These are phyloP conservation scores for Gryon sp. DNA, from an alignment of 1,140 invertebrate species.

Conservation along the genomic window DNA sequence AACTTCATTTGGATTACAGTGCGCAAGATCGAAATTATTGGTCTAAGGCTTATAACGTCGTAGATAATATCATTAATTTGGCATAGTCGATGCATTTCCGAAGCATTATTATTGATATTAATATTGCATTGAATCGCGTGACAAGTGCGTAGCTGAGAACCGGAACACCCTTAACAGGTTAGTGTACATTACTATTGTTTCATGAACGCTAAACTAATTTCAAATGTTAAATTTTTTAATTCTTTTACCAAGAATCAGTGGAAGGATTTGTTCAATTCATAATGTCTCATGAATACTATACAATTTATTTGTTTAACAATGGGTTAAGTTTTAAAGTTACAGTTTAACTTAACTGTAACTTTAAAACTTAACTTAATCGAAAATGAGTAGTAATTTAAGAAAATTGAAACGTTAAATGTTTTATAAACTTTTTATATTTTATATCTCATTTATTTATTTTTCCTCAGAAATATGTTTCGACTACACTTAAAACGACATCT, in stretches of 20 bases:
- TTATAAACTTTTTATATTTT: no score
- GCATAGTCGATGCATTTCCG: slow-evolving; percentile 42
- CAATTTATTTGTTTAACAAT: no score
- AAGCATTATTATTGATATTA: slow-evolving; percentile 60
- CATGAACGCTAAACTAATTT: slow-evolving; percentile 26
- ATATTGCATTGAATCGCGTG: slow-evolving; percentile 63
- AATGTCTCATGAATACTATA: slow-evolving; percentile 16
- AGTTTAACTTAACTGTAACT: no score
- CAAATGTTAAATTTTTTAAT: slow-evolving; percentile 49
- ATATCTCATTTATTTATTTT: no score
- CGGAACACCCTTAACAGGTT: slow-evolving; percentile 30
- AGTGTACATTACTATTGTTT: slow-evolving; percentile 19
- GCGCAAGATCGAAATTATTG: slow-evolving; percentile 59
- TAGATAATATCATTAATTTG: slow-evolving; percentile 63
- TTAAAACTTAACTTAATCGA: no score
- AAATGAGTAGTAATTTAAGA: background rate
- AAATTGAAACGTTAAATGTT: background rate
- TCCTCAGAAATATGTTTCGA: no score
- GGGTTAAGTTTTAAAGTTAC: no score
- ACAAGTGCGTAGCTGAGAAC: slow-evolving; percentile 62
- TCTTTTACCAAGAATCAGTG: slow-evolving; percentile 24
- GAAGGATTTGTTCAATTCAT: slow-evolving; percentile 6
- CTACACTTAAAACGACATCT: no score
- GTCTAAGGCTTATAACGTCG: slow-evolving; percentile 56
- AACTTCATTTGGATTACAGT: slow-evolving; percentile 48